Evolutionary conservation across 2,113 vertebrate genomes (phyloP).

Genomic region (Benthochromis sp.): DNA sequence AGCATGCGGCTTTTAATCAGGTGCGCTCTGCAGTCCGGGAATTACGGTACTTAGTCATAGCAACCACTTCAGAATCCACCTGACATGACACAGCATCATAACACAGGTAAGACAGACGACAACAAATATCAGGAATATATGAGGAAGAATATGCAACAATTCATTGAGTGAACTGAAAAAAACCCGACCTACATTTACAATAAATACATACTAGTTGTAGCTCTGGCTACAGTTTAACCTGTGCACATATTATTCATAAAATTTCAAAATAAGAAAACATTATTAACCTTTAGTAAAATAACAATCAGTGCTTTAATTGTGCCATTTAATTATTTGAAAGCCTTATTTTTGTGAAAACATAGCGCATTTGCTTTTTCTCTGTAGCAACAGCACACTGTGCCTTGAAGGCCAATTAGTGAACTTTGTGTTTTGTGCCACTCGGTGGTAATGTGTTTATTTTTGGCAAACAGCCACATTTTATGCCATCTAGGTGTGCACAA

Average conservation of each 20-base stretch:
- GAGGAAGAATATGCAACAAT: background rate
- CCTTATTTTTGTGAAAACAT: background rate
- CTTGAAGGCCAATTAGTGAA: background rate
- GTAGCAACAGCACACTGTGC: background rate
- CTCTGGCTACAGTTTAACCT: background rate
- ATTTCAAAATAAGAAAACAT: background rate
- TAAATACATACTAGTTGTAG: background rate
- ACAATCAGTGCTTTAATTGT: background rate
- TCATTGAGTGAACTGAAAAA: background rate
- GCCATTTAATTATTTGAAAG: background rate
- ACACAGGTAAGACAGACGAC: background rate
- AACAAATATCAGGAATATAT: background rate
- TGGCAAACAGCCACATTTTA: background rate
- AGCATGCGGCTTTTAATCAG: background rate
- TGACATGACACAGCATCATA: background rate
- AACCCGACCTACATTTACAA: rapidly evolving
- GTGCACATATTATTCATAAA: background rate
- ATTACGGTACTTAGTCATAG: background rate
- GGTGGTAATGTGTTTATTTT: background rate
- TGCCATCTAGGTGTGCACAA: background rate
- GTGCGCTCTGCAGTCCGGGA: background rate
- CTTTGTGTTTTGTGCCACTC: background rate
- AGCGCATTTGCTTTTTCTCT: background rate
- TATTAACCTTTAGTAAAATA: background rate
- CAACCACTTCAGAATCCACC: background rate